Percentiles rank a stretch among this genome's conserved stretches.
These are phyloP conservation scores for Steinernema khuongi DNA, from an alignment of 1,140 invertebrate species.

Conservation along the genomic window DNA sequence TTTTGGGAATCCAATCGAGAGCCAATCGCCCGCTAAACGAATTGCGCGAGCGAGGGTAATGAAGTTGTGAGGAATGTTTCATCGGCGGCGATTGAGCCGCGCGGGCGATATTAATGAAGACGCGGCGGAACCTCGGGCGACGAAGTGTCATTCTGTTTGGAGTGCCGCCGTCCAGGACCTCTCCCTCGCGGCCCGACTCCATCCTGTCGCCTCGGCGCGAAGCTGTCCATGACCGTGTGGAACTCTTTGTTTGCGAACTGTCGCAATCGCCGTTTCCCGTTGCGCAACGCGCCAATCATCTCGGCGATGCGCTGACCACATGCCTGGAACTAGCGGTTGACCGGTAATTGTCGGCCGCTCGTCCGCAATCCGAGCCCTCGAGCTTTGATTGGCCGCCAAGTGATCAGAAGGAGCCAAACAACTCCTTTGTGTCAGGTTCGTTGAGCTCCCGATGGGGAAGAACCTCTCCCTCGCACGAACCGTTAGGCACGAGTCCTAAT, in stretches of 20 bases:
- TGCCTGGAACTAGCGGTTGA: too few relatives aligned
- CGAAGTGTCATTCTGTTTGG: too few relatives aligned
- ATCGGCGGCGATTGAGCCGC: neutral
- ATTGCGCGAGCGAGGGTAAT: neutral
- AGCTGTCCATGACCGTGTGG: too few relatives aligned
- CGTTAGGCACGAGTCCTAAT: too few relatives aligned
- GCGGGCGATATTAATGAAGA: neutral
- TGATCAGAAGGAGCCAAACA: too few relatives aligned
- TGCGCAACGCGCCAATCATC: slow-evolving; percentile 11
- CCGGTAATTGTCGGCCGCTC: neutral
- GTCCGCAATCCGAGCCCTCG: neutral
- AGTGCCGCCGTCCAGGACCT: too few relatives aligned
- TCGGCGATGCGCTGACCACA: too few relatives aligned
- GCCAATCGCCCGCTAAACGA: slow-evolving; percentile 8
- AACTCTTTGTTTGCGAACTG: slow-evolving; percentile 5
- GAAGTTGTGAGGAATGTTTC: slow-evolving; percentile 5
- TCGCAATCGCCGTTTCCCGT: slow-evolving; percentile 5
- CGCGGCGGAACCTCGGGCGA: neutral
- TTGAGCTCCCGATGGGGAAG: too few relatives aligned
- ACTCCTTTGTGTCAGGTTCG: too few relatives aligned
- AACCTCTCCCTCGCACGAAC: too few relatives aligned
- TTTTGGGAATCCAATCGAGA: neutral
- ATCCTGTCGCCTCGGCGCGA: too few relatives aligned
- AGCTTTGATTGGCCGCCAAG: slow-evolving; percentile 3
- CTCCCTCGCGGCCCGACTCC: too few relatives aligned